Evolutionary conservation across 2,797 vertebrate genomes (phyloP).

Genomic region (Micropoecilia bifurca): DNA sequence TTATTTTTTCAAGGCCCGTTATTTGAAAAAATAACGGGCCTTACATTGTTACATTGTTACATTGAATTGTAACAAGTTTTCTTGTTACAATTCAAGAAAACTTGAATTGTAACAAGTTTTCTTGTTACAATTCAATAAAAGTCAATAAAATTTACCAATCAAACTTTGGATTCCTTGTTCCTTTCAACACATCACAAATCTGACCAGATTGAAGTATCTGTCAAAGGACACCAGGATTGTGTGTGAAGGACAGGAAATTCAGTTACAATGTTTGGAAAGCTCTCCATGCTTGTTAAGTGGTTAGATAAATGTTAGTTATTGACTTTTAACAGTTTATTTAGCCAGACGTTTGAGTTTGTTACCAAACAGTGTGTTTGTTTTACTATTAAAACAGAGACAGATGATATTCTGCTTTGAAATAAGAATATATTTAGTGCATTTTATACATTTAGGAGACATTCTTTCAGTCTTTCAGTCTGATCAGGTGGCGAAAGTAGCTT

Average conservation of each 20-base stretch:
- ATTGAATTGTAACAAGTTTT: too few species aligned
- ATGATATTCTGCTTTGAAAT: not conserved
- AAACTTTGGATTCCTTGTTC: too few species aligned
- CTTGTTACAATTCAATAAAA: too few species aligned
- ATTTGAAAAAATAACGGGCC: too few species aligned
- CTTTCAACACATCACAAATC: too few species aligned
- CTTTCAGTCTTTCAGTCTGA: too few species aligned
- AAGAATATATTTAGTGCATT: not conserved
- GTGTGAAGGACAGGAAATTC: not conserved
- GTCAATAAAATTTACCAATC: too few species aligned
- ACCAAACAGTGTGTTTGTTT: not conserved
- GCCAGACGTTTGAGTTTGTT: not conserved
- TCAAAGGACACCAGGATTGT: not conserved
- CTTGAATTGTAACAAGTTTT: too few species aligned
- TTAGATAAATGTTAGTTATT: not conserved
- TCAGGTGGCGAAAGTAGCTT: too few species aligned
- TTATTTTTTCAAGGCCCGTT: too few species aligned
- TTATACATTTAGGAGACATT: not conserved
- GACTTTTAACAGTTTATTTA: not conserved
- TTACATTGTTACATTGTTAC: too few species aligned
- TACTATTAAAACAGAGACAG: not conserved
- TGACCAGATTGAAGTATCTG: not conserved
- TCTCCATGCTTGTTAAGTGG: not conserved
- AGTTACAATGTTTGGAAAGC: not conserved
- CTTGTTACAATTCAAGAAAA: too few species aligned